Evolutionary conservation across 2,888 invertebrate genomes (phyloP).

Genomic region (Zonitis immaculata): DNA sequence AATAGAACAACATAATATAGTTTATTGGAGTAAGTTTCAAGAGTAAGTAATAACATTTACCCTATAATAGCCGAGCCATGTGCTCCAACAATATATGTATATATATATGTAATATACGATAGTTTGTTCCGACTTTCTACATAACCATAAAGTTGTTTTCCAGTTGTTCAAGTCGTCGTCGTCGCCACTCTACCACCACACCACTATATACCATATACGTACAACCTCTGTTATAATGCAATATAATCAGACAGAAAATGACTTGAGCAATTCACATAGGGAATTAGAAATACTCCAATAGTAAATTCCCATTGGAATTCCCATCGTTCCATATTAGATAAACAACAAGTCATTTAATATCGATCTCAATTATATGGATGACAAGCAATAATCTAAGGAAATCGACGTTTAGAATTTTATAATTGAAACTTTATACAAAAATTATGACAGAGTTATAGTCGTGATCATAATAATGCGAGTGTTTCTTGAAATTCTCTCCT

Average conservation of each 20-base stretch:
- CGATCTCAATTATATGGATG: no score
- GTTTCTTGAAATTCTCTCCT: no score
- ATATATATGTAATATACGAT: slow-evolving; percentile 38
- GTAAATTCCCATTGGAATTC: slow-evolving; percentile 2
- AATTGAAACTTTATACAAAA: no score
- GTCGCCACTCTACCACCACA: neutral
- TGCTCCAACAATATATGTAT: slow-evolving; percentile 32
- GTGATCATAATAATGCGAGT: no score
- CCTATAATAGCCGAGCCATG: slow-evolving; percentile 39
- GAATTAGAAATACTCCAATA: slow-evolving; percentile 8
- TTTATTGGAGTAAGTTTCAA: slow-evolving; percentile 38
- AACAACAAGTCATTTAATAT: neutral
- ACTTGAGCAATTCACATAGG: neutral
- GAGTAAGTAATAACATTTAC: slow-evolving; percentile 39
- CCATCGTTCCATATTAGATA: slow-evolving; percentile 2
- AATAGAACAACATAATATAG: slow-evolving; percentile 39
- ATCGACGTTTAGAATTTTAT: no score
- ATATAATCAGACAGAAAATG: neutral
- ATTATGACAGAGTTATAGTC: no score
- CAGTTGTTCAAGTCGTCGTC: slow-evolving; percentile 9
- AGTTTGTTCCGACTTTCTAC: slow-evolving; percentile 37
- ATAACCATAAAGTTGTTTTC: slow-evolving; percentile 37
- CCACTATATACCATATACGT: no score
- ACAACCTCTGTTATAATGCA: neutral
- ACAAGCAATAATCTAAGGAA: no score